Percentiles rank a stretch among this genome's conserved stretches.
These are phyloP conservation scores for Heterodera filipjevi DNA, from an alignment of 2,888 invertebrate species.

Conservation along the genomic window DNA sequence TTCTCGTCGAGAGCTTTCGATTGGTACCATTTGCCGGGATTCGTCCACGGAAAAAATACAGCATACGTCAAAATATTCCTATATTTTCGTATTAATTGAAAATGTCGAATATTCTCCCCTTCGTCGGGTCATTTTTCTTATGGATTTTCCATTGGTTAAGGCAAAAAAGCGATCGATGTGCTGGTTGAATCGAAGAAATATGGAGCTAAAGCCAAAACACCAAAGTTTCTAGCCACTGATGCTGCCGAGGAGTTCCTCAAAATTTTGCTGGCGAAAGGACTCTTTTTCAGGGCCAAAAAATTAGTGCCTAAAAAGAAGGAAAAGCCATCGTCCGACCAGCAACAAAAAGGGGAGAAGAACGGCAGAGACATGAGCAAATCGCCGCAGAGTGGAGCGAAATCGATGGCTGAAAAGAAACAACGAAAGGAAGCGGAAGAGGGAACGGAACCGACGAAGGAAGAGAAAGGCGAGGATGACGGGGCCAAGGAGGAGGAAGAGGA, in stretches of 20 bases:
- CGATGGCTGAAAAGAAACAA: slow-evolving; percentile 70
- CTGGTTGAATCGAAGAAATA: slow-evolving; percentile 88
- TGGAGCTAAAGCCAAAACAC: slow-evolving; percentile 73
- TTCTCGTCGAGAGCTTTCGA: too few species aligned
- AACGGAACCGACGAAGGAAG: slow-evolving; percentile 46
- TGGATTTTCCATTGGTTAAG: too few species aligned
- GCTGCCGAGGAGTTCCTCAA: slow-evolving; percentile 43
- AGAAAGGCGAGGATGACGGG: slow-evolving; percentile 44
- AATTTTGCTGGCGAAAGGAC: slow-evolving; percentile 46
- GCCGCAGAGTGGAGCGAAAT: slow-evolving; percentile 71
- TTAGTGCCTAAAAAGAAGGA: slow-evolving; percentile 62
- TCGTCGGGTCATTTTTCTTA: too few species aligned
- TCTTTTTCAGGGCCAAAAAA: slow-evolving; percentile 62
- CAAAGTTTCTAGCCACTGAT: slow-evolving; percentile 78
- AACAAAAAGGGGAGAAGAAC: slow-evolving; percentile 35
- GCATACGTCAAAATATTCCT: too few species aligned
- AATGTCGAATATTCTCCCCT: too few species aligned
- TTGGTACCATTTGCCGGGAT: too few species aligned
- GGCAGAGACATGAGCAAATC: slow-evolving; percentile 27
- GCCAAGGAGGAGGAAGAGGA: slow-evolving; percentile 47
- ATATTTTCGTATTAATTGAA: too few species aligned
- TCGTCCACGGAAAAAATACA: too few species aligned
- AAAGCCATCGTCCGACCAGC: slow-evolving; percentile 46
- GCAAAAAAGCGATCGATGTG: slow-evolving; percentile 83
- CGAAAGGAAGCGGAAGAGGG: slow-evolving; percentile 40